Evolutionary conservation across 2,888 invertebrate species (phyloP).

Genomic region (Noctua pronuba): DNA sequence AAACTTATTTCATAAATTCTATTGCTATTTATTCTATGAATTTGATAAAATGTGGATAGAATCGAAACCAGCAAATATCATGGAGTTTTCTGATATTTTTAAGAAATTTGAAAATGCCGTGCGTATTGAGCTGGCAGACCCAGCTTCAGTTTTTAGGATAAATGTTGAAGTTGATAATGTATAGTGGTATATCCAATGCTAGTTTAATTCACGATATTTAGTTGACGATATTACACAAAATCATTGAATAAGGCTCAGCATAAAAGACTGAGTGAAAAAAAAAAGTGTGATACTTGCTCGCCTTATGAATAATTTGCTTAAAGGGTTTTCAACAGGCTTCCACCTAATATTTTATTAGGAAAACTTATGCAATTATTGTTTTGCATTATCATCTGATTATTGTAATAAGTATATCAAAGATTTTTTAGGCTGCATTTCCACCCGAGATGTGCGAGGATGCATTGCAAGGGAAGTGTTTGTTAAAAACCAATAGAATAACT

Average conservation of each 20-base stretch:
- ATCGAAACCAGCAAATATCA: constrained; percentile 97
- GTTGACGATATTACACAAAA: constrained; percentile 24
- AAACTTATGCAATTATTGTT: constrained; percentile 25
- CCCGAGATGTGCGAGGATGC: no score
- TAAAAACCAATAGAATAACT: no score
- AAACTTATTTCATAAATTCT: constrained; percentile 97
- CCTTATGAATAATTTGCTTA: constrained; percentile 45
- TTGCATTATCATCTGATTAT: constrained; percentile 10
- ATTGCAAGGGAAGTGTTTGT: no score
- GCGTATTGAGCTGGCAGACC: constrained; percentile 92
- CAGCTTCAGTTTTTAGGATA: constrained; percentile 94
- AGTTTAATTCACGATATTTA: constrained; percentile 32
- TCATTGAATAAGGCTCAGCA: constrained; percentile 48
- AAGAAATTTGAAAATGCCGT: constrained; percentile 95
- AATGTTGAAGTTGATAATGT: constrained; percentile 94
- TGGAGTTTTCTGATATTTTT: constrained; percentile 98
- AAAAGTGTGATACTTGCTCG: constrained; percentile 51
- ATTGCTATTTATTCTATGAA: constrained; percentile 97
- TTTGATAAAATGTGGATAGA: constrained; percentile 98
- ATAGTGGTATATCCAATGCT: constrained; percentile 61
- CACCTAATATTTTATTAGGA: constrained; percentile 21
- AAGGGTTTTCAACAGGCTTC: constrained; percentile 1
- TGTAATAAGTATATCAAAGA: neutral
- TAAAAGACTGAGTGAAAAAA: constrained; percentile 55
- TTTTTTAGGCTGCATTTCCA: neutral